These are phyloP conservation scores for Lithosia quadra DNA, from an alignment of 2,888 invertebrate species.

Conservation along the genomic window DNA sequence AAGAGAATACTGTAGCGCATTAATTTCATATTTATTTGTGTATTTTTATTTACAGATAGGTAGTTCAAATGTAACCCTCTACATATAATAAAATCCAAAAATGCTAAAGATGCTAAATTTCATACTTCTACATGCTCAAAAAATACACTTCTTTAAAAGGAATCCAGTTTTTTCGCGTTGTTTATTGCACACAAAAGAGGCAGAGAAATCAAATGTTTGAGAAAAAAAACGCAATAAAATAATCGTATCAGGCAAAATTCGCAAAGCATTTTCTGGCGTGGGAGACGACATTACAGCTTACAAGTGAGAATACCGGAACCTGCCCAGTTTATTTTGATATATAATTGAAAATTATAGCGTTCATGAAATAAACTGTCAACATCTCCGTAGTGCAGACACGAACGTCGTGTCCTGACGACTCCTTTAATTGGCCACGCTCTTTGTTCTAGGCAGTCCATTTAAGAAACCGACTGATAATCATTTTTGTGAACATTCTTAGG, in stretches of 20 bases:
- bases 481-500: slow-evolving; percentile 59
- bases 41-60: no score
- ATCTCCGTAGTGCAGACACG: slow-evolving; percentile 65
- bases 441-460: slow-evolving; percentile 68
- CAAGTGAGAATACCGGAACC: slow-evolving; percentile 56
- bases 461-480: slow-evolving; percentile 58
- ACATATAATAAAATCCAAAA: no score
- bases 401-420: slow-evolving; percentile 72
- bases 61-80: no score
- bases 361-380: slow-evolving; percentile 72
- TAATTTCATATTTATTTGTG: no score
- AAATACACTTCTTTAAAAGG: no score
- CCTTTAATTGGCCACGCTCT: slow-evolving; percentile 76
- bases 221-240: slow-evolving; percentile 48
- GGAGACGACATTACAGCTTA: slow-evolving; percentile 63
- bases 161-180: no score
- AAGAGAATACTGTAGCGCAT: no score
- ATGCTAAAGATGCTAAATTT: no score
- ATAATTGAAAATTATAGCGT: slow-evolving; percentile 75
- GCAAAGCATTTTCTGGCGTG: slow-evolving; percentile 56
- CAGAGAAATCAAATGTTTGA: slow-evolving; percentile 30
- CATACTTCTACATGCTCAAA: no score
- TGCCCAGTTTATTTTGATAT: slow-evolving; percentile 63
- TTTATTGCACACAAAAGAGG: no score
- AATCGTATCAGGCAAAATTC: slow-evolving; percentile 52